A percentile compares a stretch with the other conserved stretches of the same genome.
Conservation (phyloP, 2,888 invertebrate species). For the Chorisops tibialis region DNA sequence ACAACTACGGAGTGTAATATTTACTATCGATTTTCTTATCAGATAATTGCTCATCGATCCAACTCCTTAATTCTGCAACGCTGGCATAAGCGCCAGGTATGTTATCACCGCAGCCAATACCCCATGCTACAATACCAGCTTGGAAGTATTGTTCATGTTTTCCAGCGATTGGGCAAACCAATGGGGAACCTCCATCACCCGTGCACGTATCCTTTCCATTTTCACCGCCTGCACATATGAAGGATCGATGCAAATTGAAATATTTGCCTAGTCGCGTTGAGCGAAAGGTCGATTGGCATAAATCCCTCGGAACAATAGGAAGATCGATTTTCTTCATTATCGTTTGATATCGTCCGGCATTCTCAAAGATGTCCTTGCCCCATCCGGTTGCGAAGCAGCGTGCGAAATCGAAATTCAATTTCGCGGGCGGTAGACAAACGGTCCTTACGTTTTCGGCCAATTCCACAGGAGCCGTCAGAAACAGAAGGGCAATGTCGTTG, state of each 20-base stretch:
- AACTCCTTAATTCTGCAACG: neutral
- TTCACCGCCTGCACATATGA: slow-evolving; percentile 78
- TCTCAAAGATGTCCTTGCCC: slow-evolving; percentile 49
- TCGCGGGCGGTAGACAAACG: slow-evolving; percentile 61
- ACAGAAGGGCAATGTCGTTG: slow-evolving; percentile 72
- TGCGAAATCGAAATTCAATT: slow-evolving; percentile 43
- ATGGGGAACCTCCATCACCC: slow-evolving; percentile 75
- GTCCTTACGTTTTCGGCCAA: slow-evolving; percentile 68
- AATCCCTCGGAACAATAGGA: slow-evolving; percentile 59
- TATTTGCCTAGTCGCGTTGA: slow-evolving; percentile 65
- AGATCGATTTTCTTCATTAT: slow-evolving; percentile 69
- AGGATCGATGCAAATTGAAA: slow-evolving; percentile 65
- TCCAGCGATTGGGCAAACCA: slow-evolving; percentile 67
- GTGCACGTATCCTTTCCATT: slow-evolving; percentile 68
- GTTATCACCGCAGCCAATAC: neutral
- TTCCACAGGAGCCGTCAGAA: slow-evolving; percentile 60
- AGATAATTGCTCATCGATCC: neutral
- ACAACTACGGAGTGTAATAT: neutral
- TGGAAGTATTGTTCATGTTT: slow-evolving; percentile 41
- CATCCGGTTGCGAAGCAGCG: slow-evolving; percentile 48
- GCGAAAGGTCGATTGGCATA: slow-evolving; percentile 56
- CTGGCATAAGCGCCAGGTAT: neutral
- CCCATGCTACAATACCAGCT: slow-evolving; percentile 30
- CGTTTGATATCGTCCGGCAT: slow-evolving; percentile 58
- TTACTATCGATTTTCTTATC: neutral